Evolutionary conservation across 2,797 vertebrate genomes (phyloP), one percentile per base, ranked within the genome.

Genomic region (Myiotriccus ornatus): DNA sequence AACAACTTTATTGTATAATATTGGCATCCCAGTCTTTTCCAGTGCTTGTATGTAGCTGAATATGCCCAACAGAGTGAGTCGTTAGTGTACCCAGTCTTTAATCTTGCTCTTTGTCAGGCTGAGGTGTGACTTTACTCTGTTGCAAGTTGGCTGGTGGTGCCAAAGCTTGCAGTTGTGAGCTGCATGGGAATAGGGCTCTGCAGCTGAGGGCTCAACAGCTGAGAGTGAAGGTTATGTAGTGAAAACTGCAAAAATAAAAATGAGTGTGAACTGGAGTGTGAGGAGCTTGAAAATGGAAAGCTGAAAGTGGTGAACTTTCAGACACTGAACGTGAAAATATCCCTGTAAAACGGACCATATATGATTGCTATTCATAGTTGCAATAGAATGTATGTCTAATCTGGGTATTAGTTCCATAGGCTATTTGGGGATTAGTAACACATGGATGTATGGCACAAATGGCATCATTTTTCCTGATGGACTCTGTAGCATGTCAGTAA

Each of bases 191-290:
- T 81, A 90, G 65, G 85, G 63, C 70, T 78, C 83, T 64, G 20
- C 76, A 52, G 78, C 0, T 56, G 34, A 64, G 87, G 65, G 55
- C 77, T 96, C 49, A 50, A 50, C 27, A 91, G 90, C 90, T 96
- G 89, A 87, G 60, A 76, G 59, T 85, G 77, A 94, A 90, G 68
- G 41, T 76, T 90, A 68, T 1, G 8, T 81, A 83, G 83, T 77
- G 59, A 93, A 87, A 97, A 59, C 62, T 24, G 9, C 80, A 95
- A 37, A 95, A 97, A 95, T 93, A 74, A 93, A 94, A 92, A 79
- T 70, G 18, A 62, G 23, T 84, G 89, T 94, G 81, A 95, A 74
- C 73, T 71, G 75, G 93, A 60, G n/a, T 2, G 2, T 77, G 55
- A 96, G 70, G 75, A 92, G 18, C 60, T 89, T 90, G 63, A 88